Conservation (phyloP, 1,140 invertebrate species). For the Leptonema lineaticorne region DNA sequence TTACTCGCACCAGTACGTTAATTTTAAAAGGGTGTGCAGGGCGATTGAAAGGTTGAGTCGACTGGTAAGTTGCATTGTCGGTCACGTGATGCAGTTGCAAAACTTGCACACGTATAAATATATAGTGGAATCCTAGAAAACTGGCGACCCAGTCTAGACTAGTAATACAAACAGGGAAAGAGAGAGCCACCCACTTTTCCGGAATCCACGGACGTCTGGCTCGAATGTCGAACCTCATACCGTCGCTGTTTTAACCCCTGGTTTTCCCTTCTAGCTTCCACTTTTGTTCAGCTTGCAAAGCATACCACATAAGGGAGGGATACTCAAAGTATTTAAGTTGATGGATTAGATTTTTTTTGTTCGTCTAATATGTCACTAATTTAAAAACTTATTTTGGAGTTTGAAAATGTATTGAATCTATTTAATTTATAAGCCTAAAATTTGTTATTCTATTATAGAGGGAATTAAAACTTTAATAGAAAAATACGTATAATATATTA, state of each 20-base stretch:
- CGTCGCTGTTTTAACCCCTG: background rate
- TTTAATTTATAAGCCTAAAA: no score
- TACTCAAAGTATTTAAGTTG: no score
- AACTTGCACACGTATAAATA: background rate
- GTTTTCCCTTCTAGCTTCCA: conserved; percentile 7
- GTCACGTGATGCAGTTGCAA: background rate
- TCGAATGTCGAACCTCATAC: background rate
- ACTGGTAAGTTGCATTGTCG: no score
- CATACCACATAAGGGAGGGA: background rate
- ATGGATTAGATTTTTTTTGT: no score
- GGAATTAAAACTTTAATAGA: no score
- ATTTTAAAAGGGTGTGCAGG: no score
- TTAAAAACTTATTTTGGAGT: no score
- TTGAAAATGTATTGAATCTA: no score
- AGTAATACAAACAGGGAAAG: background rate
- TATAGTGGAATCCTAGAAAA: conserved; percentile 25
- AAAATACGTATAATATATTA: no score
- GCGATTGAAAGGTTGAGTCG: no score
- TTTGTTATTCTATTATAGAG: no score
- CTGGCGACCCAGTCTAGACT: conserved; percentile 33
- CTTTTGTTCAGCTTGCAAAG: background rate
- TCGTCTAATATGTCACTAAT: no score
- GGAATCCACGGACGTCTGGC: conserved; percentile 28
- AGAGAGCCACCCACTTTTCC: background rate
- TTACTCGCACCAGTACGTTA: background rate